A percentile compares a stretch with the other conserved stretches of the same genome.
phyloP scores from a whole-genome alignment of 2,113 vertebrate genomes.

The Callospermophilus lateralis region DNA sequence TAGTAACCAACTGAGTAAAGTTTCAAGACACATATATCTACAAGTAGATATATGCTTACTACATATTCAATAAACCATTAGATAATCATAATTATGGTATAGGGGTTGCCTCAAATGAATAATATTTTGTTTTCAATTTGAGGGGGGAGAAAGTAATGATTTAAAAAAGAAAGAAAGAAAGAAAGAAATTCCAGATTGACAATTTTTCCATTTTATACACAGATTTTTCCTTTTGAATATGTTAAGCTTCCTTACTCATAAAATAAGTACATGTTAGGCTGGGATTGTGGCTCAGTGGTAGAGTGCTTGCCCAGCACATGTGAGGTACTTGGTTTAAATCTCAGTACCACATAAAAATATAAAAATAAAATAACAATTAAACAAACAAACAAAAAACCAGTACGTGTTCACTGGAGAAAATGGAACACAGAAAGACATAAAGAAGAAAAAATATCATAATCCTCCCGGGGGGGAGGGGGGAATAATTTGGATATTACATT shows the following conservation, averaged over 20 bases:
- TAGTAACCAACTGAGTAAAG: background rate
- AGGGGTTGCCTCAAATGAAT: background rate
- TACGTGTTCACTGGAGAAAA: background rate
- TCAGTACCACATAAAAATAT: too few relatives aligned
- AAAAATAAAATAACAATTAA: too few relatives aligned
- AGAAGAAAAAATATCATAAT: background rate
- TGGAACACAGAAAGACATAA: background rate
- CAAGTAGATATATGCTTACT: background rate
- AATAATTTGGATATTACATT: background rate
- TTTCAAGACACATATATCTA: constrained; percentile 21
- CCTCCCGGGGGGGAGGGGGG: background rate
- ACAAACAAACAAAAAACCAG: background rate
- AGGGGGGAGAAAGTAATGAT: background rate
- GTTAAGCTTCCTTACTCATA: background rate
- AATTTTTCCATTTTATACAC: constrained; percentile 1
- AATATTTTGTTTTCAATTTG: constrained; percentile 3
- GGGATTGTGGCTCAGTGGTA: too few relatives aligned
- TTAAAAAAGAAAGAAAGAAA: background rate
- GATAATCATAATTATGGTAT: background rate
- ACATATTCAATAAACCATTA: constrained; percentile 13
- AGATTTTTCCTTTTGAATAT: background rate
- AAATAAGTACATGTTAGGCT: background rate
- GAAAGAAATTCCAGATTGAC: background rate
- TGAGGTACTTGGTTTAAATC: too few relatives aligned
- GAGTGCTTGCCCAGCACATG: too few relatives aligned